These are phyloP conservation scores for Folsomia manolachei DNA, from an alignment of 2,888 invertebrate genomes.

Conservation along the genomic window DNA sequence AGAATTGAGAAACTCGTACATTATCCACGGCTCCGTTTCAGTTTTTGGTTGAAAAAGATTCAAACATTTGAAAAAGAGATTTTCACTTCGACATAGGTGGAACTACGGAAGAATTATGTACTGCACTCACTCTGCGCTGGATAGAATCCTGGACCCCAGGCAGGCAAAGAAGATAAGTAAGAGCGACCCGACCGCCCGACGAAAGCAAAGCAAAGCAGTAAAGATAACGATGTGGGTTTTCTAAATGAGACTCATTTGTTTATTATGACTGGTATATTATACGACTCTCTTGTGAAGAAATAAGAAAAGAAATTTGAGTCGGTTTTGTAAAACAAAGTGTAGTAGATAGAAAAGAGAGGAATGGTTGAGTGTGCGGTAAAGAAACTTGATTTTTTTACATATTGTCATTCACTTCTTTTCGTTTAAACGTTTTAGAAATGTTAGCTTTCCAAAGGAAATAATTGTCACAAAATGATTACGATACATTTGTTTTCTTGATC, in stretches of 20 bases:
- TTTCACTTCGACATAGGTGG: not conserved
- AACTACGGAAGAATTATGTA: too few species aligned
- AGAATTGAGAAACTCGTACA: conserved; percentile 1
- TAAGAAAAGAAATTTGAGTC: conserved; percentile 3
- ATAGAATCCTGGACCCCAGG: too few species aligned
- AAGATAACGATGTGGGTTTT: conserved; percentile 2
- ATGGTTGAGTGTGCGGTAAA: too few species aligned
- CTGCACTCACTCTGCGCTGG: too few species aligned
- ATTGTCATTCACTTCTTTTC: too few species aligned
- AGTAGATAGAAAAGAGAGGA: too few species aligned
- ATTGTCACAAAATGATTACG: too few species aligned
- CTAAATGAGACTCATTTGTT: conserved; percentile 6
- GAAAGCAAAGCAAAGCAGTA: not conserved
- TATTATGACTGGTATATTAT: not conserved
- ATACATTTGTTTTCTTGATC: too few species aligned
- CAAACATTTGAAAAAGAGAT: not conserved
- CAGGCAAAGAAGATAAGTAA: not conserved
- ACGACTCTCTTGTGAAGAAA: not conserved
- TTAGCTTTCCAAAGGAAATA: too few species aligned
- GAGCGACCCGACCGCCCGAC: too few species aligned
- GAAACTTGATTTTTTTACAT: too few species aligned
- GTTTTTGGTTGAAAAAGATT: not conserved
- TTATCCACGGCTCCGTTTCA: not conserved
- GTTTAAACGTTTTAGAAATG: too few species aligned
- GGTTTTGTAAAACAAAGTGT: not conserved